Percentiles rank a stretch among this genome's conserved stretches.
Evolutionary conservation across 92 coral and sea anemone genomes (phyloP).

Genomic region (Epizoanthus ramosus): DNA sequence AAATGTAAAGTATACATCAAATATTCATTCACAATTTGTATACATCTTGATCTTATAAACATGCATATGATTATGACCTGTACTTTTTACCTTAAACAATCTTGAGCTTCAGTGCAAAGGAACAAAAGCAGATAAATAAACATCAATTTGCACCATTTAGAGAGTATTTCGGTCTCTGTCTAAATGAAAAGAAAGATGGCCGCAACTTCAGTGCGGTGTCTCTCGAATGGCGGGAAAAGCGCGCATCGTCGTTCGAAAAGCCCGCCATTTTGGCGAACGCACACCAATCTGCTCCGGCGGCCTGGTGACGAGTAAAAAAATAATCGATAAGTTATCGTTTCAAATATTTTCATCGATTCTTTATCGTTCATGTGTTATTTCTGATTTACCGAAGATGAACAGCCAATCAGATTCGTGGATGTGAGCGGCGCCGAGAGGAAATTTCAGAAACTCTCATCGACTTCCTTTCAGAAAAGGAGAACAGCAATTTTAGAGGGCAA

Average conservation of each 20-base stretch:
- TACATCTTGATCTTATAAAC: no score
- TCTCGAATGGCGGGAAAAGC: conserved; percentile 30
- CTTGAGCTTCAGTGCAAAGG: no score
- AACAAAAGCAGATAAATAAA: no score
- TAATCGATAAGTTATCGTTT: conserved; percentile 27
- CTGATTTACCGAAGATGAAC: conserved; percentile 45
- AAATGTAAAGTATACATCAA: no score
- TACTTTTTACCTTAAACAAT: no score
- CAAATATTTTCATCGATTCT: neutral
- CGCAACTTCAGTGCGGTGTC: neutral
- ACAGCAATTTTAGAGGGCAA: conserved; percentile 42
- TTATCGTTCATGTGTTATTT: conserved; percentile 25
- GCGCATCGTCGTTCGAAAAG: conserved; percentile 39
- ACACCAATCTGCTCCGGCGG: neutral
- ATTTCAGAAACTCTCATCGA: conserved; percentile 64
- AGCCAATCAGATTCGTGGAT: conserved; percentile 72
- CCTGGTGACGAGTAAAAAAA: neutral
- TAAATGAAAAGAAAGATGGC: neutral
- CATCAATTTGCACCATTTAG: no score
- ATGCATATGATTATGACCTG: no score
- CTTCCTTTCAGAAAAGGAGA: conserved; percentile 52
- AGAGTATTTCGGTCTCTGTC: neutral
- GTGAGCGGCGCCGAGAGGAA: conserved; percentile 73
- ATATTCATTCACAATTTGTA: no score
- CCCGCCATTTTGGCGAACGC: conserved; percentile 19